Conservation (phyloP, 2,888 invertebrate genomes). For the Lissocephala sabroskyi region DNA sequence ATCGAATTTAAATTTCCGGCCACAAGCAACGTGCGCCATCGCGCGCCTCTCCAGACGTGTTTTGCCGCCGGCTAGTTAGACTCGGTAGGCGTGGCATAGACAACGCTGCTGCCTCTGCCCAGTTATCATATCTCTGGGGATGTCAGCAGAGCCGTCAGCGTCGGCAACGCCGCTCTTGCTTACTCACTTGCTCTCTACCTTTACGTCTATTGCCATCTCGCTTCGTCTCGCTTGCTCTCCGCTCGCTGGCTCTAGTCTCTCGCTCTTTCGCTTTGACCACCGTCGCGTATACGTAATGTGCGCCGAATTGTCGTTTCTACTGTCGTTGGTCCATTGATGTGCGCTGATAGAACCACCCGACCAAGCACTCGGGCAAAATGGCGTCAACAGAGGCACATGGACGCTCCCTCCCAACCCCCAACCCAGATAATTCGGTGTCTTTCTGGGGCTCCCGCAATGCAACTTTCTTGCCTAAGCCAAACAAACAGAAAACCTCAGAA, state of each 20-base stretch:
- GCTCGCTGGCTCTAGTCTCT: slow-evolving; percentile 2
- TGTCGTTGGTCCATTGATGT: slow-evolving; percentile 62
- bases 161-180: slow-evolving; percentile 18
- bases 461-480: slow-evolving; percentile 52
- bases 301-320: slow-evolving; percentile 65
- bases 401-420: not conserved
- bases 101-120: slow-evolving; percentile 15
- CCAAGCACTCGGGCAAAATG: slow-evolving; percentile 39
- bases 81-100: slow-evolving; percentile 49
- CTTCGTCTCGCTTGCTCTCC: slow-evolving; percentile 3
- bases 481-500: slow-evolving; percentile 30
- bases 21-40: not conserved
- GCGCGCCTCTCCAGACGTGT: not conserved
- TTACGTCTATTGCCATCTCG: slow-evolving; percentile 20
- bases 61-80: slow-evolving; percentile 23
- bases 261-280: slow-evolving; percentile 48
- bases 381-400: slow-evolving; percentile 26
- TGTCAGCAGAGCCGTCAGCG: slow-evolving; percentile 31
- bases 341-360: slow-evolving; percentile 64
- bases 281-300: slow-evolving; percentile 46
- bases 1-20: slow-evolving; percentile 1
- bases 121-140: slow-evolving; percentile 56
- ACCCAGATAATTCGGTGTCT: not conserved
- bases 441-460: slow-evolving; percentile 19
- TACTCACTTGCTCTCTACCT: slow-evolving; percentile 8